Base-by-base conservation (phyloP, 2,888 invertebrate species). In the Lasioglossum leucozonium region DNA sequence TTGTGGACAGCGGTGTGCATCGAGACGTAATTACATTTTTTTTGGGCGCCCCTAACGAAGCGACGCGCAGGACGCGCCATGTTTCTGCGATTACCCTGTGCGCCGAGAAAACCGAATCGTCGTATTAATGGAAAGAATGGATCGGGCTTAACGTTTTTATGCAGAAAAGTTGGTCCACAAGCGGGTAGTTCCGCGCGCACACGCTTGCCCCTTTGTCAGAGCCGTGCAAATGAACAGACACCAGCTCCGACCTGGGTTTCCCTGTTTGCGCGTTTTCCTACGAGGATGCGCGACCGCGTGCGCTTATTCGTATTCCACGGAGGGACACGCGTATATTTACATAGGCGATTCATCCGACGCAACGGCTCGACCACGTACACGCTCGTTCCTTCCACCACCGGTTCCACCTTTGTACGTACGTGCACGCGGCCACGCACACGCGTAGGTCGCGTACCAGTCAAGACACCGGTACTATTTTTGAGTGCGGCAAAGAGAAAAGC, bases 401-500 rank as follows among this genome's bases (percentile, higher is more conserved):
- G 47, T 22, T 51, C 8, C 22, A 51, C 22, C 44, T 13, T 75
- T 16, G 40, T 16, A 22, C 40, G 37, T 51, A 62, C 40, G 30
- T n/a, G 58, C 67, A 71, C 79, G n/a, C 30, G 30, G 37, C 62
- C n/a, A 40, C 65, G 34, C 69, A 73, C 81, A 80, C 79, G 83
- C 85, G 78, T 83, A 81, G 37, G 77, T 40, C 30, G 26, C 77
- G 69, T 67, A 79, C 86, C 86, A 79, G 84, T 81, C 87, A 88
- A 87, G 91, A 87, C 84, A 88, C 88, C 84, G 30, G 89, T 88
- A 91, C 92, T 93, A 93, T 93, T 93, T 93, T 93, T 93, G 92
- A 88, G 92, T 91, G 79, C 73, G 79, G 91, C 91, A 93, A 93
- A 92, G 90, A 93, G 93, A 93, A 89, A 91, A 93, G 88, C 90